phyloP scores from a whole-genome alignment of 1,140 invertebrate genomes.

The Dendroctonus valens region DNA sequence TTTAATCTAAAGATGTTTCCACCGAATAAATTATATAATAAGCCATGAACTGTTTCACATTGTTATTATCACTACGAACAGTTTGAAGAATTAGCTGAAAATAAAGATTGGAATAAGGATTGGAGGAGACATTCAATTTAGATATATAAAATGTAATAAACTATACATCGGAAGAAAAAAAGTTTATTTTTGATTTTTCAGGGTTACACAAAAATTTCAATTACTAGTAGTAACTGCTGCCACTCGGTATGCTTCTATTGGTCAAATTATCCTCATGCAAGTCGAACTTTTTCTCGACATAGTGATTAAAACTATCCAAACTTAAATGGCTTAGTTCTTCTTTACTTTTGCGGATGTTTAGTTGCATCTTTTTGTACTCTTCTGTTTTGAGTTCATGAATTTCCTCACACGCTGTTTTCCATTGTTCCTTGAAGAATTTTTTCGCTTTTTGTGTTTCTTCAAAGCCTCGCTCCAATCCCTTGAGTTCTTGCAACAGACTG shows the following conservation, averaged over 20 bases:
- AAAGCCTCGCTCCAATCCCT: constrained; percentile 55
- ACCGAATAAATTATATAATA: too few species aligned
- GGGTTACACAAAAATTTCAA: background rate
- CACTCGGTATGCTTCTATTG: constrained; percentile 6
- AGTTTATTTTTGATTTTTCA: background rate
- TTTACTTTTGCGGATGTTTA: constrained; percentile 52
- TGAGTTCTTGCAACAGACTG: constrained; percentile 52
- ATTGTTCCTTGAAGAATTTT: constrained; percentile 57
- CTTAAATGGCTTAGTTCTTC: constrained; percentile 50
- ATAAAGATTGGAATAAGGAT: too few species aligned
- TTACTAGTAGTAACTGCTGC: background rate
- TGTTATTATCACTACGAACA: too few species aligned
- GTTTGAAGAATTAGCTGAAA: too few species aligned
- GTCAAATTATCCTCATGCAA: background rate
- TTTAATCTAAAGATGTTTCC: too few species aligned
- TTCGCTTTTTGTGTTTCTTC: constrained; percentile 51
- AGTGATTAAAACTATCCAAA: constrained; percentile 31
- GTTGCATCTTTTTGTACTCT: constrained; percentile 51
- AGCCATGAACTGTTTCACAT: too few species aligned
- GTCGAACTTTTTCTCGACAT: constrained; percentile 4
- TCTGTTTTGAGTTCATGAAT: constrained; percentile 55
- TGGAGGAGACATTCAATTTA: too few species aligned
- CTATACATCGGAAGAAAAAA: background rate
- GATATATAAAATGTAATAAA: background rate
- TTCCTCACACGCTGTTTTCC: constrained; percentile 54